Evolutionary conservation across 2,888 invertebrate species (phyloP).

Genomic region (Mactromeris polynyma): DNA sequence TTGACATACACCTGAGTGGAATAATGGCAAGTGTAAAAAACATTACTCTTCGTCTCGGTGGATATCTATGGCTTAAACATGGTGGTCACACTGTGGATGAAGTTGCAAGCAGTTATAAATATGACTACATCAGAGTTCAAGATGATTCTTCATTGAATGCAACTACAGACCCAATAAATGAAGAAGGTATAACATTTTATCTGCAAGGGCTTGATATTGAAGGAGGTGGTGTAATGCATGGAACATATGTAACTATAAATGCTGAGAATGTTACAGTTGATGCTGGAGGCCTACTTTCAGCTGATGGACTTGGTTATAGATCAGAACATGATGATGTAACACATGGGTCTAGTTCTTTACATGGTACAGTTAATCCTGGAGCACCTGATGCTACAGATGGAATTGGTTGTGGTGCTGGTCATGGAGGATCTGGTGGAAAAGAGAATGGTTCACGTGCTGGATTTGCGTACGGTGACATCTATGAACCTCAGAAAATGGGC

Average conservation of each 20-base stretch:
- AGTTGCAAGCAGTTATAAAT: constrained; percentile 71
- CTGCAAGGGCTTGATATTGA: constrained; percentile 73
- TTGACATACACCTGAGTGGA: constrained; percentile 80
- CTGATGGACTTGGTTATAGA: constrained; percentile 78
- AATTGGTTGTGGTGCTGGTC: constrained; percentile 74
- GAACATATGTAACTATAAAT: constrained; percentile 72
- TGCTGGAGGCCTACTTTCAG: constrained; percentile 76
- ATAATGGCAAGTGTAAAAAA: constrained; percentile 76
- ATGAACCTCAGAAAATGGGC: constrained; percentile 77
- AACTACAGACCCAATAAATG: constrained; percentile 75
- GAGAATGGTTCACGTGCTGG: constrained; percentile 66
- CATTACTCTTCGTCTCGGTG: constrained; percentile 78
- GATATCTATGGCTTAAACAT: constrained; percentile 80
- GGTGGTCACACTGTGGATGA: constrained; percentile 74
- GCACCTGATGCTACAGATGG: constrained; percentile 56
- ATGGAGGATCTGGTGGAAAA: constrained; percentile 79
- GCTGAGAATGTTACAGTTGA: constrained; percentile 80
- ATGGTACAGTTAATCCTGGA: constrained; percentile 77
- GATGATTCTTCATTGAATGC: constrained; percentile 76
- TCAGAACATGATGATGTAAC: constrained; percentile 66
- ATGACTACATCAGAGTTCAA: constrained; percentile 75
- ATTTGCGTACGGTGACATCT: constrained; percentile 78
- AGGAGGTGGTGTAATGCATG: constrained; percentile 80
- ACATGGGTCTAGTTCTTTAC: constrained; percentile 72
- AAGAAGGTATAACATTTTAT: constrained; percentile 75